These are phyloP conservation scores for Tenualosa thibaudeaui DNA, from an alignment of 2,797 vertebrate genomes.

Conservation along the genomic window DNA sequence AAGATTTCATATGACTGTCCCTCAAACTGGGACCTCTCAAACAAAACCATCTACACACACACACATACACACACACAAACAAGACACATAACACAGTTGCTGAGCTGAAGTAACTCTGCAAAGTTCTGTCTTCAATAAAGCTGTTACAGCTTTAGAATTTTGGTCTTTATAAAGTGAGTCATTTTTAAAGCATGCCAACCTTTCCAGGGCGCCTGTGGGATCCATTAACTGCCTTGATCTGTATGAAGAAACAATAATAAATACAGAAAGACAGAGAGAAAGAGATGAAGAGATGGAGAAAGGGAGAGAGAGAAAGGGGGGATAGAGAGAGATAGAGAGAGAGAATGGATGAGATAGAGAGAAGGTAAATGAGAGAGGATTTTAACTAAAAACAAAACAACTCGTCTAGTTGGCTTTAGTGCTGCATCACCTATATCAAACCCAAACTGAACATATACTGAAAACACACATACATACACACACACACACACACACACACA, in stretches of 20 bases:
- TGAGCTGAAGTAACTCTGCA: no score
- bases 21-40: slow-evolving; percentile 71
- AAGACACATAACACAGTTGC: not conserved
- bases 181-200: slow-evolving; percentile 68
- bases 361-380: not conserved
- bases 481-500: slow-evolving; percentile 57
- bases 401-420: not conserved
- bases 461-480: not conserved
- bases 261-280: not conserved
- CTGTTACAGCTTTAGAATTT: not conserved
- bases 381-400: not conserved
- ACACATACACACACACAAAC: no score
- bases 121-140: not conserved
- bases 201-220: slow-evolving; percentile 92
- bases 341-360: not conserved
- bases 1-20: slow-evolving; percentile 80
- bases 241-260: slow-evolving; percentile 48
- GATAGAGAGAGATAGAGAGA: not conserved
- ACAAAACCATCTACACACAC: slow-evolving; percentile 81
- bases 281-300: not conserved
- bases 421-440: not conserved
- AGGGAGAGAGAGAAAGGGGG: not conserved
- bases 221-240: slow-evolving; percentile 61
- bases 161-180: not conserved
- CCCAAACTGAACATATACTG: not conserved